Conservation (phyloP, 2,888 invertebrate species). For the Pheosia tremula region DNA sequence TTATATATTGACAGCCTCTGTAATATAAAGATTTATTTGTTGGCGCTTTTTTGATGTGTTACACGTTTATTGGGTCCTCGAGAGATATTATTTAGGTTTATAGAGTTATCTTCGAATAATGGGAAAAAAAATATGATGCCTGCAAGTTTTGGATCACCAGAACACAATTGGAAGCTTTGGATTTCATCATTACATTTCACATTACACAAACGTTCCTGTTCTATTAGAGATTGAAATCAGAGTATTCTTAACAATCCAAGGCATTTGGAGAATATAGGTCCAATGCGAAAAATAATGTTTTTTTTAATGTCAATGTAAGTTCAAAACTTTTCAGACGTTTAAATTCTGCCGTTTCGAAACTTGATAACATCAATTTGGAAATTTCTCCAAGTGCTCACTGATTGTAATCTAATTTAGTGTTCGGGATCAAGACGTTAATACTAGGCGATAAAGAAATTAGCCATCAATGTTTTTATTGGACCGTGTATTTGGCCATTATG, state of each 20-base stretch:
- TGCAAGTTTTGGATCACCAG: too few relatives aligned
- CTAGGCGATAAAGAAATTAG: constrained; percentile 39
- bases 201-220: too few relatives aligned
- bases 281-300: too few relatives aligned
- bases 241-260: too few relatives aligned
- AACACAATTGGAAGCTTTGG: too few relatives aligned
- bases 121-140: neutral
- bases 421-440: constrained; percentile 38
- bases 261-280: too few relatives aligned
- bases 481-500: constrained; percentile 4
- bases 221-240: too few relatives aligned
- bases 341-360: constrained; percentile 37
- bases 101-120: constrained; percentile 1
- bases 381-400: constrained; percentile 34
- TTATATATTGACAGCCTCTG: constrained; percentile 5
- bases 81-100: neutral
- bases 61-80: neutral
- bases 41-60: constrained; percentile 1
- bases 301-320: too few relatives aligned
- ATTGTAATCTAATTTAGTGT: constrained; percentile 43
- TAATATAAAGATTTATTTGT: constrained; percentile 4
- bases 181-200: too few relatives aligned
- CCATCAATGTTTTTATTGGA: constrained; percentile 30
- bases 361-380: constrained; percentile 35
- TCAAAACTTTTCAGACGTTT: constrained; percentile 37